Evolutionary conservation across 2,797 vertebrate species (phyloP), one percentile per base, ranked within the genome.

Genomic region (Pangasius krempfi): DNA sequence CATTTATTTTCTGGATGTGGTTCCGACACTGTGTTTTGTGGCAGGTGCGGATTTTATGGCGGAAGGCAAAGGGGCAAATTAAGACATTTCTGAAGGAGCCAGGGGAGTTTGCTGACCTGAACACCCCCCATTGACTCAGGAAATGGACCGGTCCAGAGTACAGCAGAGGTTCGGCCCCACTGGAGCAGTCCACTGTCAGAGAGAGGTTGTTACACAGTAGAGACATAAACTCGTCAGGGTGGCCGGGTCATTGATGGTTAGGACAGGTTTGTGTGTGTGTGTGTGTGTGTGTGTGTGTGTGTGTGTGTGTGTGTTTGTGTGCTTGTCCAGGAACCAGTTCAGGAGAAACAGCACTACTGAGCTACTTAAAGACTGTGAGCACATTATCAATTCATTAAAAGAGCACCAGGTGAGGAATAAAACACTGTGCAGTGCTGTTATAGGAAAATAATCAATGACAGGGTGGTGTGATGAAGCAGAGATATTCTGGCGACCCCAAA

Each of bases 81-180:
- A 66, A 84, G 44, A 66, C 44, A 20, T 68, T 68, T 84, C 44
- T 12, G 16, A 84, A 79, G 86, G 88, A 82, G 90, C 70, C 33
- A 64, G 90, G 82, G 33, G 88, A 78, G 88, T 52, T 68, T 3
- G 50, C 56, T 88, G 68, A 85, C 89, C 91, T 64, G 66, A 27
- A 89, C 79, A 89, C 83, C 70, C 70, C 60, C 22, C n/a, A n/a
- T 81, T 95, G 94, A 94, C 94, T 93, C 93, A 94, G 91, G 91
- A 93, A 94, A 94, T 92, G 90, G 92, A 93, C 93, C 70, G 92
- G 88, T 90, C 91, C 91, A 92, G 89, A 89, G 89, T 93, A 91
- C 58, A 66, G 33, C 56, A 88, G 79, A 91, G 90, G 92, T 93
- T 92, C 93, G 91, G 92, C 72, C 62, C 52, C 58, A 27, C 37